Percentiles rank a stretch among this genome's conserved stretches.
phyloP scores from a whole-genome alignment of 1,140 invertebrate species.

The Drosophila micromelanica region DNA sequence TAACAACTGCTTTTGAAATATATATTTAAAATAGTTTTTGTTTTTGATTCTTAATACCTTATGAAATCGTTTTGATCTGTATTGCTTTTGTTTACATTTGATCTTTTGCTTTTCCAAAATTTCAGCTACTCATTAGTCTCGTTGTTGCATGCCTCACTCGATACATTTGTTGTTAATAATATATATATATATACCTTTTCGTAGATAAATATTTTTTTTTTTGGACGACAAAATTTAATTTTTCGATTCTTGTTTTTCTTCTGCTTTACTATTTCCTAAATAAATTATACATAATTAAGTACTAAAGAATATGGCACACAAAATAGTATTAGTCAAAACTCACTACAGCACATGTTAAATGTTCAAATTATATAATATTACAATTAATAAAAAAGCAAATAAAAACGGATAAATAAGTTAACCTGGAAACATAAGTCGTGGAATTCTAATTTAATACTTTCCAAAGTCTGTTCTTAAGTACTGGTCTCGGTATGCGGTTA shows the following conservation, averaged over 20 bases:
- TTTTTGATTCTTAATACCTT: conserved; percentile 2
- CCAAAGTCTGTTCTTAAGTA: conserved; percentile 73
- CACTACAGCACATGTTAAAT: conserved; percentile 80
- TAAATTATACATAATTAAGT: conserved; percentile 3
- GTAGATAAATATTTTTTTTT: neutral
- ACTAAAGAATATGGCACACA: conserved; percentile 71
- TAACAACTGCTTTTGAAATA: conserved; percentile 19
- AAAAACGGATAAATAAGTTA: conserved; percentile 7
- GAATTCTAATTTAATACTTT: conserved; percentile 83
- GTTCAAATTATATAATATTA: conserved; percentile 33
- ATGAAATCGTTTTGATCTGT: conserved; percentile 22
- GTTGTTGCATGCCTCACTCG: conserved; percentile 47
- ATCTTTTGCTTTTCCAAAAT: conserved; percentile 10
- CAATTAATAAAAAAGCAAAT: conserved; percentile 16
- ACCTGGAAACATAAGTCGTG: conserved; percentile 43
- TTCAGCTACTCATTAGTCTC: conserved; percentile 47
- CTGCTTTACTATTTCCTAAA: conserved; percentile 6
- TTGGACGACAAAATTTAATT: conserved; percentile 46
- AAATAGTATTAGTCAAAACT: conserved; percentile 74
- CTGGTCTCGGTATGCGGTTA: conserved; percentile 65
- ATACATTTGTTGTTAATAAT: conserved; percentile 24
- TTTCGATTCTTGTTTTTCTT: conserved; percentile 2
- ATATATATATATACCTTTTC: neutral
- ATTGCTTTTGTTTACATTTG: conserved; percentile 35
- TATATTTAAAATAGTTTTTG: conserved; percentile 12